Evolutionary conservation across 2,888 invertebrate species (phyloP).

Genomic region (Baccha elongata): DNA sequence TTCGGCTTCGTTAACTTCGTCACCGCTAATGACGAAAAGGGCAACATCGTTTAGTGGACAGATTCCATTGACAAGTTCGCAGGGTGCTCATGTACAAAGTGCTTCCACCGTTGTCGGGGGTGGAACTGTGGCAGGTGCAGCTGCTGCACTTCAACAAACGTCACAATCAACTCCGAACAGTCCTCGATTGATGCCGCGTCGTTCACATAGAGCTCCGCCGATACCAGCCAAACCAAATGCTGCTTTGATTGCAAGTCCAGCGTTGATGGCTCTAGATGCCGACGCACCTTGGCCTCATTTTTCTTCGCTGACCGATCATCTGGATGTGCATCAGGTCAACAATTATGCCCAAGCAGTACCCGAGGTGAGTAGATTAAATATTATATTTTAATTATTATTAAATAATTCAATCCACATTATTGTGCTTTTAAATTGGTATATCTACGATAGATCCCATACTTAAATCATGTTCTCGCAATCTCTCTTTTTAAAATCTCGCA

Average conservation of each 20-base stretch:
- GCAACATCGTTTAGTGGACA: constrained; percentile 81
- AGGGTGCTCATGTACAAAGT: constrained; percentile 58
- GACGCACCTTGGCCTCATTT: constrained; percentile 82
- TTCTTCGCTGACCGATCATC: constrained; percentile 79
- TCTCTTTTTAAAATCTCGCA: too few relatives aligned
- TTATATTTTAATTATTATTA: too few relatives aligned
- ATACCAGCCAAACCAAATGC: constrained; percentile 79
- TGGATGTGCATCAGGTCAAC: constrained; percentile 81
- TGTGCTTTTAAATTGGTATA: too few relatives aligned
- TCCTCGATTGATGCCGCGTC: constrained; percentile 87
- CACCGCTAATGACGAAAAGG: constrained; percentile 80
- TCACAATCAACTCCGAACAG: constrained; percentile 88
- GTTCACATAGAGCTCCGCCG: constrained; percentile 83
- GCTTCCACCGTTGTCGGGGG: constrained; percentile 2
- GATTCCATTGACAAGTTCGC: constrained; percentile 77
- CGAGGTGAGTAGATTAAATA: constrained; percentile 80
- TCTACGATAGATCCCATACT: too few relatives aligned
- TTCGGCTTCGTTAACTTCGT: constrained; percentile 79
- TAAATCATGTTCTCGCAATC: too few relatives aligned
- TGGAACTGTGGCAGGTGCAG: constrained; percentile 16
- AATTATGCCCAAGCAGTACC: constrained; percentile 82
- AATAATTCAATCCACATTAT: too few relatives aligned
- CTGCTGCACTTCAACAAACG: constrained; percentile 52
- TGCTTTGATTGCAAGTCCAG: constrained; percentile 76
- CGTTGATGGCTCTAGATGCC: constrained; percentile 78